phyloP scores from a whole-genome alignment of 2,797 vertebrate species.

The Muraenolepis orangiensis region DNA sequence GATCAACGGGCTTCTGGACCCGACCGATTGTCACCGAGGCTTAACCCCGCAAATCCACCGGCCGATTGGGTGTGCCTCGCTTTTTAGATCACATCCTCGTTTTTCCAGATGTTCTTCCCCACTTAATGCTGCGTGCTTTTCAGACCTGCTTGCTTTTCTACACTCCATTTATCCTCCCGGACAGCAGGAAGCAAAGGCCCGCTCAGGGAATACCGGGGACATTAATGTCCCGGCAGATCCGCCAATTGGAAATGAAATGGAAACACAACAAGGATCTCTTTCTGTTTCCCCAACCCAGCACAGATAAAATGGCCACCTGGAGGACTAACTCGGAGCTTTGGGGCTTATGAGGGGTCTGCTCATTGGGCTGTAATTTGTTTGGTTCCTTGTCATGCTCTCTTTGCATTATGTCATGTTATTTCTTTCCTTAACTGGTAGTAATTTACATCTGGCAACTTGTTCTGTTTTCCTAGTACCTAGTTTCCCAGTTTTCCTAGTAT shows the following conservation, averaged over 20 bases:
- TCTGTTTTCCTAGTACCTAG: no score
- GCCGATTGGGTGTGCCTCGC: neutral
- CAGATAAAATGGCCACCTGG: constrained; percentile 34
- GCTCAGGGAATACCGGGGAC: constrained; percentile 41
- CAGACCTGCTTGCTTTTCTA: constrained; percentile 11
- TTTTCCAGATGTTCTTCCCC: constrained; percentile 57
- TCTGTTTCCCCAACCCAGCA: constrained; percentile 18
- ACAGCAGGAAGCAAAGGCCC: constrained; percentile 46
- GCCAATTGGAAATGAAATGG: constrained; percentile 30
- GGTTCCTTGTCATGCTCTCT: no score
- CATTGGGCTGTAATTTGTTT: no score
- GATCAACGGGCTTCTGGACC: neutral
- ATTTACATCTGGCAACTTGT: no score
- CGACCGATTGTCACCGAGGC: neutral
- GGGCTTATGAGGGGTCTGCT: neutral
- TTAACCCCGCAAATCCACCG: neutral
- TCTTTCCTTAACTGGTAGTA: no score
- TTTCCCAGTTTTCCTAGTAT: no score
- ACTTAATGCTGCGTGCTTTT: neutral
- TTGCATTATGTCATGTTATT: no score
- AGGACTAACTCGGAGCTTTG: constrained; percentile 17
- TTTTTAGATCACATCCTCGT: constrained; percentile 39
- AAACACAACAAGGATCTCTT: constrained; percentile 43
- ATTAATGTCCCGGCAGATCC: constrained; percentile 38
- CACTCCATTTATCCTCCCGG: constrained; percentile 44